Conservation (phyloP, 2,797 vertebrate species). For the Threskiornis aethiopicus region DNA sequence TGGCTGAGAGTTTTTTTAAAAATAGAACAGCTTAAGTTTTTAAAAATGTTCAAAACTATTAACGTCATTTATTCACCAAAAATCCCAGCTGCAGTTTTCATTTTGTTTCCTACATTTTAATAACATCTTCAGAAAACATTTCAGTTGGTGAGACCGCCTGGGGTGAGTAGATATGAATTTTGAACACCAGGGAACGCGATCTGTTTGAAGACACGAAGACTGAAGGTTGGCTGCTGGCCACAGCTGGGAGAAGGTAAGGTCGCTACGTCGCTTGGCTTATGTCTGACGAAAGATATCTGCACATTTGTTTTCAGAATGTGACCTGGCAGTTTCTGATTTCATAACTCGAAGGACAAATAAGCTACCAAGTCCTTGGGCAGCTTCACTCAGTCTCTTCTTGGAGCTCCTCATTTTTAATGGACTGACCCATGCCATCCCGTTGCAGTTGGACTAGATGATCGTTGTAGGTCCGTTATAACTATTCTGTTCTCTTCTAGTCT, state of each 20-base stretch:
- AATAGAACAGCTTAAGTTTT: not conserved
- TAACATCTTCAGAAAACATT: not conserved
- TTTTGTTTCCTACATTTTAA: not conserved
- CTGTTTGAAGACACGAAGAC: rapidly evolving
- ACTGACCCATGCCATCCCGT: not conserved
- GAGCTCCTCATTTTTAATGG: not conserved
- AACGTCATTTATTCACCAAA: not conserved
- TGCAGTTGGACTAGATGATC: not conserved
- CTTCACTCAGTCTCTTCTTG: not conserved
- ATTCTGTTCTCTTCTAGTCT: too few species aligned
- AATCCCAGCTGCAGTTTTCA: not conserved
- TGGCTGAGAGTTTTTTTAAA: not conserved
- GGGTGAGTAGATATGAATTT: not conserved
- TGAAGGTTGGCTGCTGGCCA: not conserved
- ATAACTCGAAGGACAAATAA: not conserved
- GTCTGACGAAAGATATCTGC: not conserved
- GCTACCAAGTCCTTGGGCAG: not conserved
- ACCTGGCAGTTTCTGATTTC: not conserved
- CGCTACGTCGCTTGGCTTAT: rapidly evolving
- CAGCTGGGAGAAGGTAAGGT: not conserved
- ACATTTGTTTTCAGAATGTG: not conserved
- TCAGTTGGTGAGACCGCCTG: rapidly evolving
- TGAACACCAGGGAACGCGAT: not conserved
- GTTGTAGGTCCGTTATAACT: not conserved
- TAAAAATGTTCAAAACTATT: not conserved